Base-by-base conservation (phyloP, 2,888 invertebrate species). In the Drosophila dives region DNA sequence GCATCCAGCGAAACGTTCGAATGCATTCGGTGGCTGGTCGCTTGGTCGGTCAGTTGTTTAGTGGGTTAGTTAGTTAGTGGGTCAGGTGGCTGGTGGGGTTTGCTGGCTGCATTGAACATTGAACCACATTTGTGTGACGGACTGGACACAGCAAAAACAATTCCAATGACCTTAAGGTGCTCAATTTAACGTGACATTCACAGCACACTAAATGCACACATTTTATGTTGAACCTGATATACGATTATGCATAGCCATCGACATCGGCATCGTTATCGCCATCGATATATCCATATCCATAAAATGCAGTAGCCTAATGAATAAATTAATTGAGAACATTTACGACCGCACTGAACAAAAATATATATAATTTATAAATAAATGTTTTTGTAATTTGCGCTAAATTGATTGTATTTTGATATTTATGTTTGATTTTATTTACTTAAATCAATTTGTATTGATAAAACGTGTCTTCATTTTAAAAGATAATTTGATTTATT, bases 181-280 rank as follows among this genome's bases (percentile, higher is more conserved):
- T 80, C 49, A 82, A 68, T 72, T 76, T 58, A 76, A 66, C 68
- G 81, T 83, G 85, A 85, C 85, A 85, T 85, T 85, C 84, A 83
- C 83, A 75, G 66, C 72, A 59, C 63, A 67, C 55, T 70, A 83
- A 54, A 63, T 51, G 64, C 54, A 67, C 66, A 62, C 17, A 74
- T 72, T 68, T 59, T 58, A 23, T 68, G 68, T 60, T 72, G 54
- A 64, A 80, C 65, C 58, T 59, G 71, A 73, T 60, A 59, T 55
- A 60, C 72, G 58, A 45, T 56, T 74, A 54, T 63, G 60, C 60
- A 53, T 38, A 55, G 11, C 32, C 12, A 42, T 36, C 17, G n/a
- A 8, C n/a, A 56, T 38, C 10, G 54, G 6, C 54, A n/a, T 42
- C 17, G n/a, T 8, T 15, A 56, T 38, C 10, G 54, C 17, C 54